Base-by-base conservation (phyloP, 2,888 invertebrate genomes). In the Amphipoea lucens region DNA sequence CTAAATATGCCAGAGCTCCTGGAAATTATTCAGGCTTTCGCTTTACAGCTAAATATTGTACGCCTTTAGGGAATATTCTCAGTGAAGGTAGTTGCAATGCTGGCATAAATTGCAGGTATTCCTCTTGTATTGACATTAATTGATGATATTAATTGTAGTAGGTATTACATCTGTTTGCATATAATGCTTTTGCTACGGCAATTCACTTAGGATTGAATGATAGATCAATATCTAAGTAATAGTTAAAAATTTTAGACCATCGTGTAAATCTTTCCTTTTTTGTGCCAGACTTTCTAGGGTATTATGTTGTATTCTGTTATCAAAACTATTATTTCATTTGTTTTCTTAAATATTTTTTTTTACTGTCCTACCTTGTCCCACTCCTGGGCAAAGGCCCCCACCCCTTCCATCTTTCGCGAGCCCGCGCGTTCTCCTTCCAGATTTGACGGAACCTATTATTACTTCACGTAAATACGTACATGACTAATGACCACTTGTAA, bases 121-220 rank as follows among this genome's bases (percentile, higher is more conserved):
- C n/a, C 54, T 76, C 45, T 36, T 62, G 20, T 36, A 67, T 51
- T 29, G 75, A 62, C 67, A 40, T 62, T 68, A 62, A 82, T 76
- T 76, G 76, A 80, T 62, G n/a, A 36, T 36, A 2, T 74, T 29
- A 29, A 29, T 66, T 51, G 57, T 42, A n/a, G 29, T n/a, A n/a
- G 57, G 57, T 72, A 14, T 29, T 29, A 29, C 1, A 29, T 29
- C 4, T n/a, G n/a, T 36, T 75, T 51, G 6, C n/a, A 51, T 36
- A 54, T 62, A 45, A 20, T 42, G 17, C 1, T 78, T 51, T 63
- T 54, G n/a, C 11, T 54, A n/a, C 4, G 51, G 66, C 51, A 67
- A 74, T 54, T 54, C 17, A 54, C 40, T 81, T 66, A 54, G 14
- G 14, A 54, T 51, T n/a, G 42, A 66, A 66, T 66, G 79, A 66